Evolutionary conservation across 2,113 vertebrate genomes (phyloP).

Genomic region (Laticauda laticaudata): DNA sequence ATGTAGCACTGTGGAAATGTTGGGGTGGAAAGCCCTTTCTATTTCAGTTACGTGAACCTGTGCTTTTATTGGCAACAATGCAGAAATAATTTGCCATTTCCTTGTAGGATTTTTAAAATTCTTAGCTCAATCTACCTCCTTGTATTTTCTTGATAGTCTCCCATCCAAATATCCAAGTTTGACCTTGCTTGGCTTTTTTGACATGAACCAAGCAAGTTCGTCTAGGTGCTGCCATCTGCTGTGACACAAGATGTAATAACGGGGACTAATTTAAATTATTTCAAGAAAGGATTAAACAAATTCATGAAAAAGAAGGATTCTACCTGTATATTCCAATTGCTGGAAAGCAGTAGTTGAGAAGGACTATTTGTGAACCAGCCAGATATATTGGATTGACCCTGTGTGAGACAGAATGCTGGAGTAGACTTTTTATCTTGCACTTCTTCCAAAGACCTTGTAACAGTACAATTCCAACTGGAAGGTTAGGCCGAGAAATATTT

Average conservation of each 20-base stretch:
- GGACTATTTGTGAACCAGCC: neutral
- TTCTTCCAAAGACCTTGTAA: neutral
- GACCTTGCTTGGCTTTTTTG: neutral
- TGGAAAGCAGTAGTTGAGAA: neutral
- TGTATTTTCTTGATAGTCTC: neutral
- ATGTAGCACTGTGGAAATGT: neutral
- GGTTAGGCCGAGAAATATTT: neutral
- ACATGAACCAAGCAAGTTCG: neutral
- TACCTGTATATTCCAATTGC: neutral
- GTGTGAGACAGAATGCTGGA: neutral
- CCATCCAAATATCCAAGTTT: neutral
- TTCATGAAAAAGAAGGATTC: neutral
- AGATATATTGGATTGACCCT: neutral
- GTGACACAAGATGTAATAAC: neutral
- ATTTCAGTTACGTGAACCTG: neutral
- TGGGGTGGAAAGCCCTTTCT: neutral
- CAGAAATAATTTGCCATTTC: neutral
- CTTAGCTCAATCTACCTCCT: neutral
- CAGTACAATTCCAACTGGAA: neutral
- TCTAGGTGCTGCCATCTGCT: neutral
- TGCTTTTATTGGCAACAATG: neutral
- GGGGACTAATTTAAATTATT: neutral
- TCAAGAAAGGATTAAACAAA: neutral
- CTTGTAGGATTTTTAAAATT: neutral
- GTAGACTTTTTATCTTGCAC: neutral